Evolutionary conservation across 30 jellyfish, hydroid and myxozoan species (phyloP).

Genomic region (Aurelia coerulea): DNA sequence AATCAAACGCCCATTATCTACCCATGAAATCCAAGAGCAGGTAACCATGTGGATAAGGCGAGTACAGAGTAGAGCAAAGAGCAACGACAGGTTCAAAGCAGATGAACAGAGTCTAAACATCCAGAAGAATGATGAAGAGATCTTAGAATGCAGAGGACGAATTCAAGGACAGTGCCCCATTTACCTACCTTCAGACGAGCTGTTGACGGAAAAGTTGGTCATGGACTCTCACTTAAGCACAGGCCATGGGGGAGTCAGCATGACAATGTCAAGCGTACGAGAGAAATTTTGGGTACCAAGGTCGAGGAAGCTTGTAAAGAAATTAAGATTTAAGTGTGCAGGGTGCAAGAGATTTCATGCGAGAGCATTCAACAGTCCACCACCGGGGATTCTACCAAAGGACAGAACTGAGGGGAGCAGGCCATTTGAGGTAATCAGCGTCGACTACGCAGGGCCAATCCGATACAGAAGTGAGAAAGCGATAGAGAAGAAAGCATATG

Average conservation of each 20-base stretch:
- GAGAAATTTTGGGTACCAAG: constrained; percentile 59
- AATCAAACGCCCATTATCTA: constrained; percentile 31
- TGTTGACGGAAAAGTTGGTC: constrained; percentile 9
- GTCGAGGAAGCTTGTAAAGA: constrained; percentile 47
- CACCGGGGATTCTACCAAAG: constrained; percentile 26
- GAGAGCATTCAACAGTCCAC: constrained; percentile 16
- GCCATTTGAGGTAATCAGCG: constrained; percentile 59
- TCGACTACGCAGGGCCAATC: constrained; percentile 39
- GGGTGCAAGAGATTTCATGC: constrained; percentile 48
- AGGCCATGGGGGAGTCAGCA: constrained; percentile 53
- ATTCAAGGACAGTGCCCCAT: constrained; percentile 40
- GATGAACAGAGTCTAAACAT: constrained; percentile 35
- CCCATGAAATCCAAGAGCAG: constrained; percentile 34
- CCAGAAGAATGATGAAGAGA: constrained; percentile 7
- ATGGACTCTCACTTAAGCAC: constrained; percentile 20
- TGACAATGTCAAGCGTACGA: constrained; percentile 35
- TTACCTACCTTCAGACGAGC: constrained; percentile 42
- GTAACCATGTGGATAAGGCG: constrained; percentile 8
- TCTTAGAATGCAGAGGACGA: constrained; percentile 25
- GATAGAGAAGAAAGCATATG: constrained; percentile 44
- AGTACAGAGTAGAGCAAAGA: not conserved
- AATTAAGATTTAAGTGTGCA: constrained; percentile 8
- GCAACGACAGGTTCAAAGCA: constrained; percentile 14
- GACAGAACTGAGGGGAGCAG: constrained; percentile 43
- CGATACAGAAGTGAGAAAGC: not conserved